A percentile compares a stretch with the other conserved stretches of the same genome.
Evolutionary conservation across 2,888 invertebrate genomes (phyloP).

Genomic region (Ferdinandea cuprea): DNA sequence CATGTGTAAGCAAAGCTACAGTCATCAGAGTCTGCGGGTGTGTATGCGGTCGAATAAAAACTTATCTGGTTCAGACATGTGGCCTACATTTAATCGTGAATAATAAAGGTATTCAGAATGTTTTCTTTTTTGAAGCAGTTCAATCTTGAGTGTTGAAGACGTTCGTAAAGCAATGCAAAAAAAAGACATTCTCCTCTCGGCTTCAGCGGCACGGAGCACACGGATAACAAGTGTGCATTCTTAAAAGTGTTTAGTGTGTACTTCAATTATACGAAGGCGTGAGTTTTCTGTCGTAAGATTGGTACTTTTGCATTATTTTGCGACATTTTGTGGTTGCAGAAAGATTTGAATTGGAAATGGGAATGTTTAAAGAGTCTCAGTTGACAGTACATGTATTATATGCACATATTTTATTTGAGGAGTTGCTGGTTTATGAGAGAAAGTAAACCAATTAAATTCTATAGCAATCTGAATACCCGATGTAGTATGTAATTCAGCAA

Average conservation of each 20-base stretch:
- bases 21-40: not conserved
- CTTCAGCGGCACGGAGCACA: not conserved
- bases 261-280: not conserved
- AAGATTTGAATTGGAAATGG: not conserved
- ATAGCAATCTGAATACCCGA: too few species aligned
- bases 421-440: too few species aligned
- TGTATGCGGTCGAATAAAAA: conserved; percentile 8
- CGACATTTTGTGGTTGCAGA: not conserved
- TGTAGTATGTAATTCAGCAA: too few species aligned
- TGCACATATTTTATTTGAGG: not conserved
- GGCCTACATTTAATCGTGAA: conserved; percentile 67
- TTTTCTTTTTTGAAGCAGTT: conserved; percentile 19
- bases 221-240: conserved; percentile 34
- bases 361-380: too few species aligned
- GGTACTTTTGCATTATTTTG: not conserved
- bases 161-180: not conserved
- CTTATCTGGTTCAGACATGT: conserved; percentile 59
- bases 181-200: conserved; percentile 7
- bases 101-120: conserved; percentile 52
- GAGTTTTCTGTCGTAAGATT: not conserved
- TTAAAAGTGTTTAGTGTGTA: conserved; percentile 22
- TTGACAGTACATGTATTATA: not conserved
- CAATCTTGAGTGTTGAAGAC: conserved; percentile 13
- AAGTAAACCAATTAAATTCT: too few species aligned
- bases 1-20: not conserved